phyloP scores from a whole-genome alignment of 2,888 invertebrate species.

The Trypoxylon attenuatum region DNA sequence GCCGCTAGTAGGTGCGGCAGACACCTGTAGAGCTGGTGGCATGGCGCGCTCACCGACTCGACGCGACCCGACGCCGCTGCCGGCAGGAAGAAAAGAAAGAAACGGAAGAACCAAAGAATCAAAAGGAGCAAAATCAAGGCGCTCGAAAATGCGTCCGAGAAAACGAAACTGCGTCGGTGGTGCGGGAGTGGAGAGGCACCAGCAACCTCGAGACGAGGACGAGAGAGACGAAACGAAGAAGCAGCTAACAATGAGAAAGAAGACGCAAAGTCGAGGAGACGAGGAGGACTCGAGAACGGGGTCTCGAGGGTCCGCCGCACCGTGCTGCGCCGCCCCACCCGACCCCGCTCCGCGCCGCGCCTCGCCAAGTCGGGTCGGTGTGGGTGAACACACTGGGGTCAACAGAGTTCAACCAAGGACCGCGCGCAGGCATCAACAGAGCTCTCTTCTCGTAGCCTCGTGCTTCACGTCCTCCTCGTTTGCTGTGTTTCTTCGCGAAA shows the following conservation, averaged over 20 bases:
- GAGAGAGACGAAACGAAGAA: conserved; percentile 11
- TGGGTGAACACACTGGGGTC: conserved; percentile 69
- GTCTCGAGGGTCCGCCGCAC: conserved; percentile 55
- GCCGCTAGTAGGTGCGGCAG: conserved; percentile 58
- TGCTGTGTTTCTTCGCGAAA: conserved; percentile 50
- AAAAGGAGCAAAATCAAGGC: conserved; percentile 55
- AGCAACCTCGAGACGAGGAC: conserved; percentile 6
- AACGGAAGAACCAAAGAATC: conserved; percentile 51
- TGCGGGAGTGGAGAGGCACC: conserved; percentile 26
- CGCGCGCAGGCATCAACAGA: conserved; percentile 52
- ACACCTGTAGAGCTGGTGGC: conserved; percentile 63
- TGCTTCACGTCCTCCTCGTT: conserved; percentile 35
- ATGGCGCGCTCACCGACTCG: conserved; percentile 43
- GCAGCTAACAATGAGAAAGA: conserved; percentile 15
- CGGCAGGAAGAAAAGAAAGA: conserved; percentile 22
- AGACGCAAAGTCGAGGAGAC: conserved; percentile 28
- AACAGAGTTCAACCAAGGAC: conserved; percentile 66
- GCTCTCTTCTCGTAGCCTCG: conserved; percentile 44
- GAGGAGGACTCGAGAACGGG: conserved; percentile 53
- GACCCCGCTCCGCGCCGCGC: too few species aligned
- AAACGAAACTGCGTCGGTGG: conserved; percentile 24
- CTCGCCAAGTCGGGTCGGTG: too few species aligned
- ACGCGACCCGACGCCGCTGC: too few species aligned
- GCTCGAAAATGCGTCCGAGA: conserved; percentile 46
- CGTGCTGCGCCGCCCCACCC: too few species aligned